A percentile compares a stretch with the other conserved stretches of the same genome.
These are phyloP conservation scores for Hafferia zeledoni DNA, from an alignment of 2,797 vertebrate genomes.

Conservation along the genomic window DNA sequence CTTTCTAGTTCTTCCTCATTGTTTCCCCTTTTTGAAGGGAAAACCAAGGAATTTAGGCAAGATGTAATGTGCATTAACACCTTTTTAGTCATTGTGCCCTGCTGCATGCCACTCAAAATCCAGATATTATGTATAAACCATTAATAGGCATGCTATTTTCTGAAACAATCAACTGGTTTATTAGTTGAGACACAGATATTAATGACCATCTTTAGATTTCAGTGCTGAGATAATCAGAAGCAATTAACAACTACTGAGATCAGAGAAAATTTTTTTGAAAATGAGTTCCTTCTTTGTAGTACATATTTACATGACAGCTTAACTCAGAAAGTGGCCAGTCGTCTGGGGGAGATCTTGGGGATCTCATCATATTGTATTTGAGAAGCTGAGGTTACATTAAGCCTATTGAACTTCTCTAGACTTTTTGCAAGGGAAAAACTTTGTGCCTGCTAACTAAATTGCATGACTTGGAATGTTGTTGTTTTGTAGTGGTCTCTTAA, in stretches of 20 bases:
- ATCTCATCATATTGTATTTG: not conserved
- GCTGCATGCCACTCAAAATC: rapidly evolving
- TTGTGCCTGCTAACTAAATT: not conserved
- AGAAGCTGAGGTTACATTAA: not conserved
- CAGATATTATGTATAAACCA: not conserved
- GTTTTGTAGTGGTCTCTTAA: not conserved
- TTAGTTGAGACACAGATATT: not conserved
- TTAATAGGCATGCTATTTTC: not conserved
- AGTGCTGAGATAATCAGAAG: not conserved
- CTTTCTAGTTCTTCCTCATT: not conserved
- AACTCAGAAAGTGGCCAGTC: not conserved
- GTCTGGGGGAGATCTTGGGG: not conserved
- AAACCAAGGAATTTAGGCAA: not conserved
- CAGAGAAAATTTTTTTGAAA: not conserved
- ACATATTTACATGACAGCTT: not conserved
- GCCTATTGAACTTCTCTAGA: not conserved
- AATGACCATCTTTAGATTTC: not conserved
- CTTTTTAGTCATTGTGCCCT: not conserved
- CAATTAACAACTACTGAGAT: not conserved
- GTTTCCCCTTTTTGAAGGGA: not conserved
- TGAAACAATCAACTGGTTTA: not conserved
- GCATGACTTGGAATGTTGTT: not conserved
- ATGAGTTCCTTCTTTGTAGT: not conserved
- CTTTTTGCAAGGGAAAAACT: not conserved
- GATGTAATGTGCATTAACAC: not conserved